Evolutionary conservation across 2,888 invertebrate genomes (phyloP), one percentile per base, ranked within the genome.

Genomic region (Tachystola acroxantha): DNA sequence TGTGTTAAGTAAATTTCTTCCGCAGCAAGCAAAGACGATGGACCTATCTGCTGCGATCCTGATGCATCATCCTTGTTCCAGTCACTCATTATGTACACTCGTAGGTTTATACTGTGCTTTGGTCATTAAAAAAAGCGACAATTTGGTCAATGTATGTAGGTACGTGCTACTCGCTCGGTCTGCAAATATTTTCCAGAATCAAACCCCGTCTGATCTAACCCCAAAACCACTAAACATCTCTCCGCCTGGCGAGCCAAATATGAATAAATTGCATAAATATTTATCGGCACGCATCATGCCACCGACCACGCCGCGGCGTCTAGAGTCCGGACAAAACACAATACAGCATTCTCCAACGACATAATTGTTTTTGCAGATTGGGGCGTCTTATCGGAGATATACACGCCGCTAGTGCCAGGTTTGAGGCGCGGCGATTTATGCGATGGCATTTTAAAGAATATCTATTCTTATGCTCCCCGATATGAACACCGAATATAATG

Each of bases 231-330:
- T 25, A n/a, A 26, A 27, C 43, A 27, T 39, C 39, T 30, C 39
- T n/a, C 28, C 9, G 34, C 49, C 53, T 48, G 48, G 49, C 45
- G 41, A 40, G 34, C 46, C 41, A 54, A 72, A 77, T 77, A 81
- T 79, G 78, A 80, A 81, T 82, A 78, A 80, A 80, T 78, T 76
- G 68, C 68, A 82, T 81, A 78, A 84, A 84, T 80, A 84, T 85
- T 78, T 77, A 80, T 75, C 71, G 59, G 62, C 66, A 63, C 64
- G 65, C 73, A 75, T 78, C 72, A 75, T 77, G 65, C 69, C 63
- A 61, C 62, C 68, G 64, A 62, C 58, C 7, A 3, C 20, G 19
- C 4, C 22, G 4, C 68, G 65, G 60, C 65, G 62, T 64, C 64
- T 48, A 59, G 68, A 68, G 72, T n/a, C 70, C 66, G 58, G 64